Conservation (phyloP, 1,140 invertebrate species). For the Cyphomyrmex costatus region DNA sequence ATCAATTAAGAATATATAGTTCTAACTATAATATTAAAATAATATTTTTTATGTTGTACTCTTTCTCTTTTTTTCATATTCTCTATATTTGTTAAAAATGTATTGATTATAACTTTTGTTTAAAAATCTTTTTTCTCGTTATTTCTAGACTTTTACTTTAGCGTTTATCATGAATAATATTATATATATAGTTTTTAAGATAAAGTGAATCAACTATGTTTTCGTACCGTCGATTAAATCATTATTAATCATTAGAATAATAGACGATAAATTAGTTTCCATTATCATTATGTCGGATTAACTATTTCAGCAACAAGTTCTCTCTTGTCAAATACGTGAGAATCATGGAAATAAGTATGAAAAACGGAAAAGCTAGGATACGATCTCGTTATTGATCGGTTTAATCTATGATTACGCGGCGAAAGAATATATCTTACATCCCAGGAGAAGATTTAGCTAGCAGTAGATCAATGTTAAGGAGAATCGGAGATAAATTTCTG, state of each 20-base stretch:
- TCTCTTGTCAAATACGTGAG: background rate
- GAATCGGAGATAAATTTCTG: slow-evolving; percentile 10
- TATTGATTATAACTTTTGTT: background rate
- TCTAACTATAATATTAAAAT: background rate
- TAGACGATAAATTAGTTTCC: slow-evolving; percentile 5
- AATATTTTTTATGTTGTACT: background rate
- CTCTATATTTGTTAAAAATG: background rate
- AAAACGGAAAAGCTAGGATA: background rate
- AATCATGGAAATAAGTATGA: background rate
- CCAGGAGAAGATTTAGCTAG: background rate
- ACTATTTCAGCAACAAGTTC: slow-evolving; percentile 38
- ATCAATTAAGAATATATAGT: background rate
- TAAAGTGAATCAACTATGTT: background rate
- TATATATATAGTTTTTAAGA: background rate
- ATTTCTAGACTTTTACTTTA: background rate
- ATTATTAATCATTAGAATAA: slow-evolving; percentile 4
- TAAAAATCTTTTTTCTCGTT: background rate
- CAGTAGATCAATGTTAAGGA: slow-evolving; percentile 11
- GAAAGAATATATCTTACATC: slow-evolving; percentile 21
- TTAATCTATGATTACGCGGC: slow-evolving; percentile 11
- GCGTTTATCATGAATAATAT: background rate
- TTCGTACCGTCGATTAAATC: background rate
- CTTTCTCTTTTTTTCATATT: too few species aligned
- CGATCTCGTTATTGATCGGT: slow-evolving; percentile 34
- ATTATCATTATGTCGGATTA: slow-evolving; percentile 7